Evolutionary conservation across 2,888 invertebrate species (phyloP).

Genomic region (Dryococelus australis): DNA sequence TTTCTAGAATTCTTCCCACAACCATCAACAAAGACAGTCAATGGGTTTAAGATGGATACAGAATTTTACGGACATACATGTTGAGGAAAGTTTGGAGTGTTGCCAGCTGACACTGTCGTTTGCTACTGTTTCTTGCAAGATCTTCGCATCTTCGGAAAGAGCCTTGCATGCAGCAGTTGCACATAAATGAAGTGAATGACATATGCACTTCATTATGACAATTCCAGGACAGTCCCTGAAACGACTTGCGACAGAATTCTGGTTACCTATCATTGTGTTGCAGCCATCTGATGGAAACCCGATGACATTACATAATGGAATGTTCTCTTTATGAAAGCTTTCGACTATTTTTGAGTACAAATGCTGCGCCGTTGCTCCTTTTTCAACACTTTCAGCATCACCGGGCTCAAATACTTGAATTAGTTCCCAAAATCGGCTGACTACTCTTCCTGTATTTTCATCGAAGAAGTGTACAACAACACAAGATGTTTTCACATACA

Average conservation of each 20-base stretch:
- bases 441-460: neutral
- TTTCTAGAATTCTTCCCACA: slow-evolving; percentile 38
- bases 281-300: slow-evolving; percentile 37
- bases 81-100: slow-evolving; percentile 49
- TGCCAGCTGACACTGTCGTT: slow-evolving; percentile 45
- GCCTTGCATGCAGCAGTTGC: slow-evolving; percentile 52
- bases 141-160: slow-evolving; percentile 51
- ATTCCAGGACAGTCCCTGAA: slow-evolving; percentile 48
- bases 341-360: neutral
- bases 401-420: slow-evolving; percentile 20
- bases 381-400: slow-evolving; percentile 25
- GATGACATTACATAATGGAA: slow-evolving; percentile 26
- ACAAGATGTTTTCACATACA: slow-evolving; percentile 20
- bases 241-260: slow-evolving; percentile 51
- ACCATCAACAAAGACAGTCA: slow-evolving; percentile 47
- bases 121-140: slow-evolving; percentile 49
- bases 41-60: slow-evolving; percentile 51
- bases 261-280: slow-evolving; percentile 49
- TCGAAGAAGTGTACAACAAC: slow-evolving; percentile 20
- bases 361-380: slow-evolving; percentile 13
- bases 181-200: slow-evolving; percentile 53
- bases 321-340: slow-evolving; percentile 24
- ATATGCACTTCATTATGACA: slow-evolving; percentile 51
- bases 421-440: slow-evolving; percentile 11
- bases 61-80: slow-evolving; percentile 47